Conservation (phyloP, 2,797 vertebrate species). For the Erethizon dorsatum region DNA sequence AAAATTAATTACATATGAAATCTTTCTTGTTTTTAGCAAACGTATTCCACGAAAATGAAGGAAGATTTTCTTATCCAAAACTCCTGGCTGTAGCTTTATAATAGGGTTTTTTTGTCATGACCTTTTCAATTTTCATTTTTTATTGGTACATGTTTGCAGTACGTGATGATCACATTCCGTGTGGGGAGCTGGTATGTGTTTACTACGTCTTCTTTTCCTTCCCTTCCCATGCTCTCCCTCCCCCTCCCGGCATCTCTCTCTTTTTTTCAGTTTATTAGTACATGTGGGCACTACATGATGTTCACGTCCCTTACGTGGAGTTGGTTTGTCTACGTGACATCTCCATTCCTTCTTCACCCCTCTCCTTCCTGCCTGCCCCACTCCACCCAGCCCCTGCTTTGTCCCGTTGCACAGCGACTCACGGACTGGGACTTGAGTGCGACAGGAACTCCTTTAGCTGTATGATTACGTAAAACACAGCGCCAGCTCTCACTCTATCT, state of each 20-base stretch:
- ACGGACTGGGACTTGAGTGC: neutral
- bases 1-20: neutral
- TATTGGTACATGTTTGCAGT: neutral
- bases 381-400: neutral
- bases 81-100: neutral
- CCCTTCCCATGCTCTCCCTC: neutral
- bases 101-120: neutral
- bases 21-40: slow-evolving; percentile 5
- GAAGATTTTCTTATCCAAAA: neutral
- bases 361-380: neutral
- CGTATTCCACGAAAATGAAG: neutral
- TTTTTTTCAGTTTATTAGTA: neutral
- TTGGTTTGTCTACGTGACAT: neutral
- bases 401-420: slow-evolving; percentile 27
- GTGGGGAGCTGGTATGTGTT: neutral
- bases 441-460: neutral
- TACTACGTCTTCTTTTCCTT: neutral
- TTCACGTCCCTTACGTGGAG: neutral
- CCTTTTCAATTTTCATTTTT: neutral
- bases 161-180: neutral
- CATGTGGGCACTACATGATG: neutral
- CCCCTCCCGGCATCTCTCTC: neutral
- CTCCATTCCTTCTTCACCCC: neutral
- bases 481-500: neutral
- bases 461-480: neutral